Conservation (phyloP, 2,888 invertebrate genomes). For the Pachydiplax longipennis region DNA sequence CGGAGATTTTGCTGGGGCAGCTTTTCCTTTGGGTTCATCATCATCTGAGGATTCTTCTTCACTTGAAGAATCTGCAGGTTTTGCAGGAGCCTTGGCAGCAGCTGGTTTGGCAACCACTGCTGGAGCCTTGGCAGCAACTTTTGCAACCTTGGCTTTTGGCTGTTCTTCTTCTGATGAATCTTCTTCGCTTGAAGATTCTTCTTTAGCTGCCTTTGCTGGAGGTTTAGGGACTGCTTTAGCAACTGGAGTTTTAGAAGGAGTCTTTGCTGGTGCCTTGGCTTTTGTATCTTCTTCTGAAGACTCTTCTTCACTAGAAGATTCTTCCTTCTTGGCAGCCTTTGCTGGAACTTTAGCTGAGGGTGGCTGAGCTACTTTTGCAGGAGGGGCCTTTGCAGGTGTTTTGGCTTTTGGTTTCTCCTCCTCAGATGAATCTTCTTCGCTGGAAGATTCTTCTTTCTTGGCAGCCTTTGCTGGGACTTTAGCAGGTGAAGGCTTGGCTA, state of each 20-base stretch:
- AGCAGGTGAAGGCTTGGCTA: conserved; percentile 53
- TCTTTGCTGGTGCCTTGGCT: conserved; percentile 50
- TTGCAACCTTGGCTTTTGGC: not conserved
- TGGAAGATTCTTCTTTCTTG: conserved; percentile 49
- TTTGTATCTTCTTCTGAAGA: conserved; percentile 49
- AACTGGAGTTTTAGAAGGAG: conserved; percentile 52
- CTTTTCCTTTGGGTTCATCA: conserved; percentile 52
- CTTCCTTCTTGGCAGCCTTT: conserved; percentile 49
- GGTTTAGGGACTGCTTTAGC: conserved; percentile 45
- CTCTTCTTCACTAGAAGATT: conserved; percentile 49
- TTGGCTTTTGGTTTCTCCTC: conserved; percentile 48
- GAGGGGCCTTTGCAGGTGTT: conserved; percentile 42
- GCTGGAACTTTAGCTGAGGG: conserved; percentile 50
- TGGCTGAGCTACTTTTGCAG: conserved; percentile 39
- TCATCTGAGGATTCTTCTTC: conserved; percentile 57
- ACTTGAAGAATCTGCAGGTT: conserved; percentile 52
- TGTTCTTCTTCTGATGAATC: conserved; percentile 57
- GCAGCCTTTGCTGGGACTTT: conserved; percentile 50
- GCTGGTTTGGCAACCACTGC: conserved; percentile 19
- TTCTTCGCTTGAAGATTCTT: conserved; percentile 60
- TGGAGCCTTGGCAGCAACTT: conserved; percentile 50
- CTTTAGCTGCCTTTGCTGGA: conserved; percentile 49
- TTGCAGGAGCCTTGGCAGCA: conserved; percentile 36
- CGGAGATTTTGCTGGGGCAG: conserved; percentile 31
- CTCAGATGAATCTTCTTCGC: conserved; percentile 48